Base-by-base conservation (phyloP, 2,888 invertebrate species). In the Epinotia ramella region DNA sequence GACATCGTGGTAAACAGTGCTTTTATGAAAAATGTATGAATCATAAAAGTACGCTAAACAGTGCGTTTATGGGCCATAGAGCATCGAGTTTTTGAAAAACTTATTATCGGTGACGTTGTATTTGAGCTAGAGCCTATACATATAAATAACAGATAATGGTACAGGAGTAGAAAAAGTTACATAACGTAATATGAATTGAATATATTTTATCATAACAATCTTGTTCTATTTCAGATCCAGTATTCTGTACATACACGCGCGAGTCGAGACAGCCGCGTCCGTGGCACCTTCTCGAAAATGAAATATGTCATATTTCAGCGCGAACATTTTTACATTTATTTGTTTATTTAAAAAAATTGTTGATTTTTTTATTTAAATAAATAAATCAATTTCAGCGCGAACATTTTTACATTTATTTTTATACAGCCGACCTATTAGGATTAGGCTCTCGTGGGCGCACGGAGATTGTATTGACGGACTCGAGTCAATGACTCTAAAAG, bases 201-300 rank as follows among this genome's bases (percentile, higher is more conserved):
- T 24, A 46, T 44, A 40, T 40, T 40, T 49, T 20, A 20, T 24
- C 59, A 64, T 53, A 65, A 24, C 18, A 46, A 56, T 59, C 28
- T 20, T 40, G 57, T 62, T 80, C 73, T 70, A 53, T 84, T 83
- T 77, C 82, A 85, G 84, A 80, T 76, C 78, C 82, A 82, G 80
- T 80, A 79, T 79, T 81, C 66, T 77, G 80, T 80, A 78, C 78
- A 67, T 63, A 76, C 44, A 16, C 28, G 53, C 49, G 18, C 44
- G 63, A 60, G 40, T 6, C 11, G 57, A 59, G 18, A 67, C 70
- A 56, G 75, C 66, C 71, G 46, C n/a, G 44, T 28, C 11, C 59
- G 28, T 20, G 24, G 11, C 24, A 9, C 2, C 9, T 59, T n/a
- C 75, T 40, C 53, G 40, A 60, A 2, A 53, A 53, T 16, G 77